Percentiles rank a stretch among this genome's conserved stretches.
phyloP scores from a whole-genome alignment of 2,797 vertebrate genomes.

The Enteromius thamalakanensis region DNA sequence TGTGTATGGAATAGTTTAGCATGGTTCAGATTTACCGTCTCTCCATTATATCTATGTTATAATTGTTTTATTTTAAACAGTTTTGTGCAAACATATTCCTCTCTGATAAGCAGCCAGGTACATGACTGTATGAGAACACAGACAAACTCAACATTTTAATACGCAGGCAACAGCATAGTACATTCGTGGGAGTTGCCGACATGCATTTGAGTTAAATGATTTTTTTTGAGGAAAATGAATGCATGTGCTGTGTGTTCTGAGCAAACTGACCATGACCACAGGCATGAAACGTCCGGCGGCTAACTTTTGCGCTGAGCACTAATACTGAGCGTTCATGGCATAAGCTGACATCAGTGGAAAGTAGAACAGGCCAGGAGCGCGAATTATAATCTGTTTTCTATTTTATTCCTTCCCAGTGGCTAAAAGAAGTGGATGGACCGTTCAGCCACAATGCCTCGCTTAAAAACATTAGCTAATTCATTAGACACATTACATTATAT shows the following conservation, averaged over 20 bases:
- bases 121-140: not conserved
- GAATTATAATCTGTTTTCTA: conserved; percentile 32
- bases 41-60: not conserved
- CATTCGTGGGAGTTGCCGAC: not conserved
- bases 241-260: conserved; percentile 2
- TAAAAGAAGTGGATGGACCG: conserved; percentile 29
- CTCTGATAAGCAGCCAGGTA: no score
- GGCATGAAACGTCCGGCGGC: not conserved
- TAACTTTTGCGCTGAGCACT: conserved; percentile 7
- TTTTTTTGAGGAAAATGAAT: conserved; percentile 6
- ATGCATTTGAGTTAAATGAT: not conserved
- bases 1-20: not conserved
- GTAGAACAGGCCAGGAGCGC: conserved; percentile 8
- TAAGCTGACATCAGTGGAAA: conserved; percentile 27
- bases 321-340: conserved; percentile 20
- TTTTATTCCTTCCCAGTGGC: conserved; percentile 20
- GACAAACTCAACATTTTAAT: not conserved
- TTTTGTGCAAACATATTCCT: not conserved
- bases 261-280: conserved; percentile 10
- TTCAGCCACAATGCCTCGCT: not conserved
- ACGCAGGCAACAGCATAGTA: not conserved
- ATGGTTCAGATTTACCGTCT: not conserved
- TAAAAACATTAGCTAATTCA: conserved; percentile 24
- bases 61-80: not conserved
- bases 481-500: conserved; percentile 11